Conservation (phyloP, 2,797 vertebrate genomes). For the Alexandromys oeconomus region DNA sequence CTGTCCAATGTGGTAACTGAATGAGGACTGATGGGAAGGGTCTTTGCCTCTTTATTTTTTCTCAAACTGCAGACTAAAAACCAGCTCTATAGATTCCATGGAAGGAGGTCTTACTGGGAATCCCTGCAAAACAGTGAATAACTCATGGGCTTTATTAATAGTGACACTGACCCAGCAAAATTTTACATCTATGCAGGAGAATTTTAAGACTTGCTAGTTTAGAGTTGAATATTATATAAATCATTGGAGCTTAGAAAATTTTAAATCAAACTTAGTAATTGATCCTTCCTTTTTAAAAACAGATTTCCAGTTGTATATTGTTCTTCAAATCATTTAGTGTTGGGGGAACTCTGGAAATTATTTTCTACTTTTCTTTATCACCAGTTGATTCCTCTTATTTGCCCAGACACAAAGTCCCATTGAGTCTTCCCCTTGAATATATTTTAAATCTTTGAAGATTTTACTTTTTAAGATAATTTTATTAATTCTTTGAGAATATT, state of each 20-base stretch:
- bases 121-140: not conserved
- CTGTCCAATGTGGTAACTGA: not conserved
- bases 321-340: not conserved
- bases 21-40: not conserved
- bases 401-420: not conserved
- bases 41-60: not conserved
- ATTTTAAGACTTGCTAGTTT: conserved; percentile 14
- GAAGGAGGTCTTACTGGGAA: not conserved
- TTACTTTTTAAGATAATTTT: not conserved
- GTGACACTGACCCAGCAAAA: not conserved
- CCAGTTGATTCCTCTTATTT: not conserved
- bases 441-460: not conserved
- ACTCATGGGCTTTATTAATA: not conserved
- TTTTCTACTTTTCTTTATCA: not conserved
- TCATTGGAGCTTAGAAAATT: conserved; percentile 6
- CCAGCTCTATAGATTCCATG: not conserved
- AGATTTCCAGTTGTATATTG: not conserved
- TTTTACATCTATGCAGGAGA: not conserved
- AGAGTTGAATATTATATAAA: not conserved
- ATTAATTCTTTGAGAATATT: not conserved
- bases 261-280: conserved; percentile 46
- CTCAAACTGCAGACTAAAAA: not conserved
- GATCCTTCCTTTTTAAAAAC: not conserved
- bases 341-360: not conserved
- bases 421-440: not conserved